Percentiles rank a stretch among this genome's conserved stretches.
phyloP scores from a whole-genome alignment of 2,888 invertebrate genomes.

The Pecten maximus region DNA sequence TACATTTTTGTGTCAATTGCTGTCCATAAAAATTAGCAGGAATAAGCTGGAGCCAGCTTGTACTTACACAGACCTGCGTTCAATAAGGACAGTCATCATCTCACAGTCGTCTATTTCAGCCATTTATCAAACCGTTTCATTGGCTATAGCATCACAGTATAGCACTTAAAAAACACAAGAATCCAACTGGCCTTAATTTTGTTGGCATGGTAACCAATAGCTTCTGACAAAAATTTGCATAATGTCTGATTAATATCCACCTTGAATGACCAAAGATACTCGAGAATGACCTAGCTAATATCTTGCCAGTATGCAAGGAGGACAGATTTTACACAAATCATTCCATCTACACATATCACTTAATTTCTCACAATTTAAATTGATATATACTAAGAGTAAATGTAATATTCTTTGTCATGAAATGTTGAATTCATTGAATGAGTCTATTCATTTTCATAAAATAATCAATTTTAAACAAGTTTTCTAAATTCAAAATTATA shows the following conservation, averaged over 20 bases:
- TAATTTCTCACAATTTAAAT: background rate
- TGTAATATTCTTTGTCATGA: no score
- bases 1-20: constrained; percentile 22
- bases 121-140: constrained; percentile 29
- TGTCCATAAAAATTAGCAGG: constrained; percentile 7
- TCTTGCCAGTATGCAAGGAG: background rate
- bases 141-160: constrained; percentile 12
- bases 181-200: constrained; percentile 18
- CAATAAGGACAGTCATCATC: background rate
- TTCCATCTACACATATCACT: background rate
- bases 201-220: constrained; percentile 13
- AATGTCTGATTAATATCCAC: constrained; percentile 8
- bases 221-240: constrained; percentile 26
- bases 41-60: background rate
- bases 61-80: background rate
- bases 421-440: no score
- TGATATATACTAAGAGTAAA: background rate
- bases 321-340: background rate
- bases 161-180: constrained; percentile 18
- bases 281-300: background rate
- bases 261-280: constrained; percentile 20
- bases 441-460: no score
- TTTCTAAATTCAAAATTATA: no score
- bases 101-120: background rate
- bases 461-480: no score